A percentile compares a stretch with the other conserved stretches of the same genome.
Conservation (phyloP, 2,797 vertebrate species). For the Poecile montanus region DNA sequence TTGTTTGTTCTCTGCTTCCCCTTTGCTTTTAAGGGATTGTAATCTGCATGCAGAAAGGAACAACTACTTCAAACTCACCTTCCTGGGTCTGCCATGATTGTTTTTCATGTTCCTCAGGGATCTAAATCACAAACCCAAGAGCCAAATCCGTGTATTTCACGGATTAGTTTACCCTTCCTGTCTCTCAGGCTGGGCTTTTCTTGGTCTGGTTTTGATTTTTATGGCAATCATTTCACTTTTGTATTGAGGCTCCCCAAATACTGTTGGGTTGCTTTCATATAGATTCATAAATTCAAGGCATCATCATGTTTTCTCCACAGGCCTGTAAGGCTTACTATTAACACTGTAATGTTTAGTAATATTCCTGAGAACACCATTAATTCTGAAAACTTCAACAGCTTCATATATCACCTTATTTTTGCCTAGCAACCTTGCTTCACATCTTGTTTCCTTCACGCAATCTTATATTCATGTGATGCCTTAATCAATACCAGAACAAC, state of each 20-base stretch:
- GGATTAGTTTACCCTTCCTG: rapidly evolving
- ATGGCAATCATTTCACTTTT: background rate
- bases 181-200: background rate
- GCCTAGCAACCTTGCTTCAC: background rate
- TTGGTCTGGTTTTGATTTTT: background rate
- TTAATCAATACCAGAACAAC: background rate
- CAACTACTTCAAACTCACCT: background rate
- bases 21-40: background rate
- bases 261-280: background rate
- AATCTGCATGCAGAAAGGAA: background rate
- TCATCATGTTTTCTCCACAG: background rate
- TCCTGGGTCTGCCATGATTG: background rate
- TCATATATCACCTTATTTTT: background rate
- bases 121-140: background rate
- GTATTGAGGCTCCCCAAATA: background rate
- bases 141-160: background rate
- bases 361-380: background rate
- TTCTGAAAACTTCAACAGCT: background rate
- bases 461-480: background rate
- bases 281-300: background rate
- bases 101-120: background rate
- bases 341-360: background rate
- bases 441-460: background rate
- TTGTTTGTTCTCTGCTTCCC: background rate
- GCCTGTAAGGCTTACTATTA: background rate